Base-by-base conservation (phyloP, 2,113 vertebrate genomes). In the Pelmatolapia mariae region DNA sequence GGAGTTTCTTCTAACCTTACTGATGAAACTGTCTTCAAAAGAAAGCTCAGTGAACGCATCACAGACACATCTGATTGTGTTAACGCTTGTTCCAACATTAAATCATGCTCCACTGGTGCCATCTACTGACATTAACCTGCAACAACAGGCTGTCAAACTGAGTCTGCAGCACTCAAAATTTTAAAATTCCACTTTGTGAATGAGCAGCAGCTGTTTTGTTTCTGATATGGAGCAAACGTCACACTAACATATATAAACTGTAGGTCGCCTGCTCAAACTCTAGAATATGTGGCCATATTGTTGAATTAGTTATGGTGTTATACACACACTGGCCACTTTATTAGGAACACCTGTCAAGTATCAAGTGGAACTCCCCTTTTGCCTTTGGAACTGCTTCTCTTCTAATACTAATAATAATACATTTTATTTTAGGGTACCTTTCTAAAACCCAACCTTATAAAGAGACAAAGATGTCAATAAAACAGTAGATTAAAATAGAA, bases 211-310 rank as follows among this genome's bases (percentile, higher is more conserved):
- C 56, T 57, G 56, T 1, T 57, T 29, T 16, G 24, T 57, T 2
- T 57, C 56, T 57, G 56, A 0, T 57, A 16, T 29, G 56, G 24
- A 57, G 56, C 56, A 57, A 57, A 29, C 0, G 7, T 57, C 56
- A 57, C 1, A 5, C 56, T 57, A 57, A 3, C 56, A 57, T 3
- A 57, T 29, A 3, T 29, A 57, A 57, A 0, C 13, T 29, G 1
- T 16, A 24, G 56, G 24, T 57, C 24, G 1, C 56, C 56, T 5
- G 0, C 56, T 57, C 0, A 57, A 57, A 7, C 13, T 0, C 56
- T 3, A 5, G 3, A 2, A 8, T 57, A 0, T 57, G 0, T 1
- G 54, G 1, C 3, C 54, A 57, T 57, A 57, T 16, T 1, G 4
- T 57, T 57, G 24, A 57, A 15, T 57, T 57, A 57, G 24, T 57